Base-by-base conservation (phyloP, 2,888 invertebrate species). In the Eupeodes latifasciatus region DNA sequence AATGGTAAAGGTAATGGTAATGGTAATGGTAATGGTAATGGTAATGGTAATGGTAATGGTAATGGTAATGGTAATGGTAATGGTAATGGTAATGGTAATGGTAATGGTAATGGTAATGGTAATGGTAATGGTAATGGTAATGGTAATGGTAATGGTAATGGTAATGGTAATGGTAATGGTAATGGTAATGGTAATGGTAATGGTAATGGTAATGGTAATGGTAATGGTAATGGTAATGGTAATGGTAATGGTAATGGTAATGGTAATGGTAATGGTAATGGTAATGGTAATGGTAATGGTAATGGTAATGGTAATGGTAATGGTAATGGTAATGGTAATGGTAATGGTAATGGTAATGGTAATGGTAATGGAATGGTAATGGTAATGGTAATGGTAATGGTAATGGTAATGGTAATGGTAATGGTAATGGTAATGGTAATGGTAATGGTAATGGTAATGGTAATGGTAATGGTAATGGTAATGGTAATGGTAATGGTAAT, bases 1-100 rank as follows among this genome's bases (percentile, higher is more conserved):
- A 57, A 57, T 57, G 57, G 57, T 57, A 57, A 57, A 5, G 57
- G 57, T 57, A 57, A 57, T 57, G 57, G 57, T 57, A 57, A 57
- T 57, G 57, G 57, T 57, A 57, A 57, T 57, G 57, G 57, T 57
- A 57, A 57, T 57, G 57, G 57, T 57, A 57, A 57, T 57, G 57
- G 57, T 57, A 57, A 57, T 57, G 57, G 57, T 57, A 57, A 57
- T 57, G 57, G 57, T 57, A 57, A 57, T 57, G 57, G 57, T 57
- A 57, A 57, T 57, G 57, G 57, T 57, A 57, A 57, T 57, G 57
- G 57, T 57, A 57, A 57, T 57, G 57, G 57, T 57, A 57, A 57
- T 57, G 57, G 57, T 57, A 57, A 57, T 57, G 57, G 57, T 57
- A 57, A 57, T 57, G 57, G 57, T 57, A 57, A 57, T 57, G 57